These are phyloP conservation scores for Saxidomus purpurata DNA, from an alignment of 1,140 invertebrate species.

Conservation along the genomic window DNA sequence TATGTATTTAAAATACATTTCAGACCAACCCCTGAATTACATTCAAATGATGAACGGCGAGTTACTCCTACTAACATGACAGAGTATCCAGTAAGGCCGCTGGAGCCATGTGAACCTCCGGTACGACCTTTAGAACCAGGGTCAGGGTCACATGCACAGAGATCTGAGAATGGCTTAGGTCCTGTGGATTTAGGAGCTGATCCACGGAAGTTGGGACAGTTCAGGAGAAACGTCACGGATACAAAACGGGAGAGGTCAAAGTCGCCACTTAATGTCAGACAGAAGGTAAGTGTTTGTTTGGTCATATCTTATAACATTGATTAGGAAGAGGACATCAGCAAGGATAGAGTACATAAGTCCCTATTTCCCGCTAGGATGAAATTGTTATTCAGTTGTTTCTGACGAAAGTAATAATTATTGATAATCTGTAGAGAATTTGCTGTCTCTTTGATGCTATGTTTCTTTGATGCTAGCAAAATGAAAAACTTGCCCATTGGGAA, in stretches of 20 bases:
- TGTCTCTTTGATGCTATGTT: too few species aligned
- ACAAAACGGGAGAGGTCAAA: slow-evolving; percentile 21
- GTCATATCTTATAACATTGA: too few species aligned
- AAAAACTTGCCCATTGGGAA: too few species aligned
- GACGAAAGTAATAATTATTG: too few species aligned
- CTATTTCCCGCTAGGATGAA: too few species aligned
- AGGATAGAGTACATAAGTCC: too few species aligned
- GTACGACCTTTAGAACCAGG: slow-evolving; percentile 56
- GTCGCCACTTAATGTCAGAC: slow-evolving; percentile 32
- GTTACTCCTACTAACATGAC: neutral
- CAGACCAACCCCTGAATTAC: neutral
- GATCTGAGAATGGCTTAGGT: slow-evolving; percentile 31
- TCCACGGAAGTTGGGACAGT: slow-evolving; percentile 37
- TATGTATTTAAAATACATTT: too few species aligned
- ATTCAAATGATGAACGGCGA: neutral
- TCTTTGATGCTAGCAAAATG: too few species aligned
- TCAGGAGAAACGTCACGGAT: neutral
- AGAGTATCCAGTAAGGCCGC: neutral
- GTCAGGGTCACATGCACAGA: neutral
- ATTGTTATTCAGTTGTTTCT: too few species aligned
- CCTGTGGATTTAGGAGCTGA: slow-evolving; percentile 61
- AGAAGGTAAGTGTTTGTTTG: slow-evolving; percentile 9
- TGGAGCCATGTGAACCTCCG: slow-evolving; percentile 17
- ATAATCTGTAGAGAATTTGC: too few species aligned
- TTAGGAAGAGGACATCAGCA: too few species aligned